Evolutionary conservation across 2,113 vertebrate species (phyloP).

Genomic region (Rhinichthys klamathensis): DNA sequence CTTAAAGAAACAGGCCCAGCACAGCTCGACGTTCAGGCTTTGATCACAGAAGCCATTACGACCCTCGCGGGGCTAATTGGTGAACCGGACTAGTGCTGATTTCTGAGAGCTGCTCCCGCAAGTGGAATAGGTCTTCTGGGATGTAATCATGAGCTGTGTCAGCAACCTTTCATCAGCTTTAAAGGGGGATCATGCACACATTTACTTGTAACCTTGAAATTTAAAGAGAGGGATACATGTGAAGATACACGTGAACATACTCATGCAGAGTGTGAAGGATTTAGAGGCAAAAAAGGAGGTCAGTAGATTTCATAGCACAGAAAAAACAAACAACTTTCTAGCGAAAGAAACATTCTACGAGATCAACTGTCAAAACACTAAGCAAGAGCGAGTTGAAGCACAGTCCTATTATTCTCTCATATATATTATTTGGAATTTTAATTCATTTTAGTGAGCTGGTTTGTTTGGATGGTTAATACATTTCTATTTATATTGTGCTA

Average conservation of each 20-base stretch:
- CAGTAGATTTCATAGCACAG: neutral
- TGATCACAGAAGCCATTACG: slow-evolving; percentile 34
- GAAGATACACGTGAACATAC: neutral
- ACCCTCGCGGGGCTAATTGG: slow-evolving; percentile 43
- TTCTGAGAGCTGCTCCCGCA: slow-evolving; percentile 19
- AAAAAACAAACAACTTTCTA: neutral
- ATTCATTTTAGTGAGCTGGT: neutral
- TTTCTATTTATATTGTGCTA: neutral
- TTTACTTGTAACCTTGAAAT: slow-evolving; percentile 16
- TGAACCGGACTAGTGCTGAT: slow-evolving; percentile 11
- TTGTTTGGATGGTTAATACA: neutral
- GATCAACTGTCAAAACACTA: neutral
- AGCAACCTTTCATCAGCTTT: slow-evolving; percentile 43
- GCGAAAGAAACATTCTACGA: neutral
- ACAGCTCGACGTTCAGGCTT: neutral
- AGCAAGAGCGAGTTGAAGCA: neutral
- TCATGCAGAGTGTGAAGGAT: neutral
- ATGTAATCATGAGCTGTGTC: slow-evolving; percentile 44
- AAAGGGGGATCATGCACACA: slow-evolving; percentile 13
- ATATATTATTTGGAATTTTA: neutral
- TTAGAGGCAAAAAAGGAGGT: neutral
- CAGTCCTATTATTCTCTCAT: neutral
- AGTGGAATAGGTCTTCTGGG: slow-evolving; percentile 43
- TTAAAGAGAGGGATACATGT: slow-evolving; percentile 1
- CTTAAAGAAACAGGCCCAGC: slow-evolving; percentile 31